A percentile compares a stretch with the other conserved stretches of the same genome.
Conservation (phyloP, 2,888 invertebrate species). For the Drosophila nr. fundita region DNA sequence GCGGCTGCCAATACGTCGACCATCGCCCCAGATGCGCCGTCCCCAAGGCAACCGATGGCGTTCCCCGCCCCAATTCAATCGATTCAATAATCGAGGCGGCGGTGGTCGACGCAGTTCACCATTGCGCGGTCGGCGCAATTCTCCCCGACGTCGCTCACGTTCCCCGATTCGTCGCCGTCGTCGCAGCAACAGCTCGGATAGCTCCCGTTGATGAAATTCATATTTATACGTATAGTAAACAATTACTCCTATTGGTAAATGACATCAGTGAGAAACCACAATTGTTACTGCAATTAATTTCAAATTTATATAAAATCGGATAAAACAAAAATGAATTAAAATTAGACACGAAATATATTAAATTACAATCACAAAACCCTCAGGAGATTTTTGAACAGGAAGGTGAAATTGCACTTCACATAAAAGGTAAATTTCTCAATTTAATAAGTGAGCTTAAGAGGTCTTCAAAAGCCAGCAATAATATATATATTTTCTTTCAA, state of each 20-base stretch:
- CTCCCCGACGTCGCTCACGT: constrained; percentile 84
- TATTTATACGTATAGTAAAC: constrained; percentile 2
- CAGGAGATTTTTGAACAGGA: background rate
- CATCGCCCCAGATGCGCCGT: constrained; percentile 83
- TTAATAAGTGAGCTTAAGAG: background rate
- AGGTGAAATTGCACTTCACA: background rate
- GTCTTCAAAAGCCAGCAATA: background rate
- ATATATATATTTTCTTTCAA: background rate
- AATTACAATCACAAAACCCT: constrained; percentile 20
- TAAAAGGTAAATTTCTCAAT: background rate
- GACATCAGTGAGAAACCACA: constrained; percentile 5
- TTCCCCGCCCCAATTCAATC: constrained; percentile 82
- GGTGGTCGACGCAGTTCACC: constrained; percentile 80
- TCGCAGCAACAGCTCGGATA: constrained; percentile 85
- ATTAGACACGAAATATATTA: constrained; percentile 47
- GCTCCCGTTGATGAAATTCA: constrained; percentile 75
- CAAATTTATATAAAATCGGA: constrained; percentile 32
- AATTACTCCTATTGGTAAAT: constrained; percentile 25
- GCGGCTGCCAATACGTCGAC: constrained; percentile 81
- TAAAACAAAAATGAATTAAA: constrained; percentile 28
- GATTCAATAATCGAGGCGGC: constrained; percentile 83
- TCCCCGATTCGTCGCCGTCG: constrained; percentile 84
- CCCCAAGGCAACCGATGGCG: constrained; percentile 84
- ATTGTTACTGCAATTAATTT: constrained; percentile 43
- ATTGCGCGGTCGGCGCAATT: constrained; percentile 72